Base-by-base conservation (phyloP, 1,140 invertebrate species). In the Euborellia annulipes region DNA sequence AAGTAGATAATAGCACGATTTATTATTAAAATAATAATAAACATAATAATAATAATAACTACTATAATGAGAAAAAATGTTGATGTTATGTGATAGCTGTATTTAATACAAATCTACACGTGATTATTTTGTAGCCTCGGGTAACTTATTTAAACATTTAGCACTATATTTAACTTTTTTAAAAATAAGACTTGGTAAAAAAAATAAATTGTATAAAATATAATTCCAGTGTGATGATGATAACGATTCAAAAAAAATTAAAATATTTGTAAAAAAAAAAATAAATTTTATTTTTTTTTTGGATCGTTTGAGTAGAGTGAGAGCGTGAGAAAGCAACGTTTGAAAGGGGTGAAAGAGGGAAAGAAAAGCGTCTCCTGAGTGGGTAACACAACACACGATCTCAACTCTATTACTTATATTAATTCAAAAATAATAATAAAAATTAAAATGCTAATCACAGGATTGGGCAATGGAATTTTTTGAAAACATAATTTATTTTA, bases 81-180 rank as follows among this genome's bases (percentile, higher is more conserved):
- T 48, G 46, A 51, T 51, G 50, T 51, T 51, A 51, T 51, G 50
- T 51, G 50, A 51, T 51, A 51, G 50, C 48, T 51, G 50, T 51
- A 51, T 48, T 48, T 51, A 51, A 51, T 51, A 51, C 50, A 48
- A 51, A 51, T 51, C 50, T 51, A 51, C 43, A 51, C 46, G 50
- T 51, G 50, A 51, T 51, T 51, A 51, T 51, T 51, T 51, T 51
- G 50, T 51, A 51, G 46, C 50, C 50, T 51, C 48, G 50, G 50
- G 50, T 51, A 51, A 51, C 50, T 51, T 51, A 51, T 51, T 51
- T 51, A 48, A 27, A 51, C 46, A 51, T 43, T 48, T 51, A 51
- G 50, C 50, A 50, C 49, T 51, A 41, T 48, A 48, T 48, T 48
- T 51, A 51, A 51, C 50, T 48, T 50, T 50, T 50, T 48, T 51